Conservation (phyloP, 2,113 vertebrate species). For the Neolamprologus toae region DNA sequence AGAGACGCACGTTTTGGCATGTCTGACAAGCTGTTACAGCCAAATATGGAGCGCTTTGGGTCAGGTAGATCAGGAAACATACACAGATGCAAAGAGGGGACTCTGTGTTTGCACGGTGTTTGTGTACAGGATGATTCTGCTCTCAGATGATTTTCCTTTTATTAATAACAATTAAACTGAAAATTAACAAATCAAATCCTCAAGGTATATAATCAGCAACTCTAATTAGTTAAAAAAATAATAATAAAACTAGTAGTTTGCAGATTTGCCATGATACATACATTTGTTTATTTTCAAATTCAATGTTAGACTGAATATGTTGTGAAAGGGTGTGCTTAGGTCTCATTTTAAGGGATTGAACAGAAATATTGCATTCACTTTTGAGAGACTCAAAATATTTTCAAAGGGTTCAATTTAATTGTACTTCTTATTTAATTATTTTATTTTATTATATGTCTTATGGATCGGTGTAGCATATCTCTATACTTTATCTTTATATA, state of each 20-base stretch:
- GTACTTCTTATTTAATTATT: neutral
- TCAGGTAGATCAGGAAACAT: conserved; percentile 20
- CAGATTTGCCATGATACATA: neutral
- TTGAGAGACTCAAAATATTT: neutral
- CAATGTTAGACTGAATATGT: neutral
- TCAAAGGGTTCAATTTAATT: neutral
- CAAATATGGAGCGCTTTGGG: conserved; percentile 64
- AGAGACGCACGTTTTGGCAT: conserved; percentile 33
- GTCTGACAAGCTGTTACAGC: conserved; percentile 39
- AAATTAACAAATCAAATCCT: neutral
- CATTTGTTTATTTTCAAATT: neutral
- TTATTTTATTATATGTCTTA: neutral
- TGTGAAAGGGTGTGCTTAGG: neutral
- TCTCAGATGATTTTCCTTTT: neutral
- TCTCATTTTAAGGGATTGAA: neutral
- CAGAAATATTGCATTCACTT: neutral
- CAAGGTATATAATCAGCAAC: neutral
- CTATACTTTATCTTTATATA: neutral
- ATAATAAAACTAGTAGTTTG: neutral
- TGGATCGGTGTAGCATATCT: neutral
- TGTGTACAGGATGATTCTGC: neutral
- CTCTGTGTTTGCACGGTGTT: neutral
- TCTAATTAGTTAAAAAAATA: neutral
- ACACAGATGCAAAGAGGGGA: neutral
- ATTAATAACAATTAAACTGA: neutral